Evolutionary conservation across 2,113 vertebrate genomes (phyloP), one percentile per base, ranked within the genome.

Genomic region (Cyprichromis sp.): DNA sequence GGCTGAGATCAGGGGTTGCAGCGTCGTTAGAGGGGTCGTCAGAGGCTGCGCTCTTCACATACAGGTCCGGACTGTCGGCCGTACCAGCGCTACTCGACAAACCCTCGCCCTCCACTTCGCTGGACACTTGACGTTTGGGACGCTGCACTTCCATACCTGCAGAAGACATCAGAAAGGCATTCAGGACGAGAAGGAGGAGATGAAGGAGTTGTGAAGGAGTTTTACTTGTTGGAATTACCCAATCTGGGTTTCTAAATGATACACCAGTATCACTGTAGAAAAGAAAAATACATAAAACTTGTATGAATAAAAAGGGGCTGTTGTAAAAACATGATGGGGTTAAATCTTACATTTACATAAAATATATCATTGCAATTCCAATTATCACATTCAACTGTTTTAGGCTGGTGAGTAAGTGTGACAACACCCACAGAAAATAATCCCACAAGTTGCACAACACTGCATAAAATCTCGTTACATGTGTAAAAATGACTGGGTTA

Each of bases 101-200:
- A 5, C 97, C 97, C 94, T 99, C 97, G 2, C 96, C 97, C 95
- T 99, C 99, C 4, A 98, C 94, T 0, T 99, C 98, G 1, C 97
- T 98, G 76, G 98, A 98, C 87, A 97, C 96, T 95, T 98, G 98
- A 34, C 96, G 97, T 94, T 98, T 98, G 2, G 98, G 98, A 88
- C 99, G 95, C 96, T 98, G 98, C 95, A 97, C 98, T 95, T 99
- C 98, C 12, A 99, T 97, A 88, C 98, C 99, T 99, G 83, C 17
- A 81, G 24, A 59, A 91, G 21, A 84, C 4, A 76, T 6, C 26
- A 50, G 42, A 57, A 2, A 42, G 36, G 9, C 36, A 85, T 52
- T 73, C 42, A 45, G 3, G 45, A 66, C 0, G 6, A 13, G 34
- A 21, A 52, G 45, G 34, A 29, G 54, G n/a, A 38, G 21, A 24